phyloP scores from a whole-genome alignment of 2,888 invertebrate genomes.

The Ecdyonurus torrentis region DNA sequence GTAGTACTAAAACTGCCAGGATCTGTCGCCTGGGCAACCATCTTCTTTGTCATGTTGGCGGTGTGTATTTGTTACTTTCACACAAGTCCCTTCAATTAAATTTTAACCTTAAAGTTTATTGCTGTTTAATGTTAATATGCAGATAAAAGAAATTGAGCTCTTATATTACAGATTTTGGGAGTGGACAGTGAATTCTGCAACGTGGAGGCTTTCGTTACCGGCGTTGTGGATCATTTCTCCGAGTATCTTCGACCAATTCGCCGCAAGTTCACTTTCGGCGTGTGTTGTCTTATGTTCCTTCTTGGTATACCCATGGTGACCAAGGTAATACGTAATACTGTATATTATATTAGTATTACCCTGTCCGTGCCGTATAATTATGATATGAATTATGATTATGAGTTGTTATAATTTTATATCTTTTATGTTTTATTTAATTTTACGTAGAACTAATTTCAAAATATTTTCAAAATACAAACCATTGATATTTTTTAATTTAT shows the following conservation, averaged over 20 bases:
- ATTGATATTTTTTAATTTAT: too few species aligned
- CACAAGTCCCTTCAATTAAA: not conserved
- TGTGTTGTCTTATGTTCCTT: constrained; percentile 39
- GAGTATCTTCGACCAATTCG: constrained; percentile 36
- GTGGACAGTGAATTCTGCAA: constrained; percentile 58
- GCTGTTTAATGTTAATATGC: not conserved
- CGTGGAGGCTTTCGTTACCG: constrained; percentile 42
- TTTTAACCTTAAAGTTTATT: not conserved
- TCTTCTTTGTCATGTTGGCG: constrained; percentile 56
- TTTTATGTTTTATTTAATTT: not conserved
- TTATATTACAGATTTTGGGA: constrained; percentile 39
- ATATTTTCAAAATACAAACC: too few species aligned
- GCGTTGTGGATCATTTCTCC: constrained; percentile 40
- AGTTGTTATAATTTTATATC: not conserved
- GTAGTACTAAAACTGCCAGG: constrained; percentile 56
- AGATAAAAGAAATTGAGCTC: not conserved
- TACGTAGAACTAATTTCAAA: too few species aligned
- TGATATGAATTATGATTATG: too few species aligned
- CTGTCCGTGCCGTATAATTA: too few species aligned
- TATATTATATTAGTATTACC: not conserved
- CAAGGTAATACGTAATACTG: constrained; percentile 35
- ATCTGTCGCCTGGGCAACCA: constrained; percentile 49
- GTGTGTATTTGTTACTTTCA: constrained; percentile 26
- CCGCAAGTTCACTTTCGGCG: constrained; percentile 42
- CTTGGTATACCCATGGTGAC: constrained; percentile 44